These are phyloP conservation scores for Corticium candelabrum DNA, from an alignment of 37 sponge, comb jelly and placozoan genomes.

Conservation along the genomic window DNA sequence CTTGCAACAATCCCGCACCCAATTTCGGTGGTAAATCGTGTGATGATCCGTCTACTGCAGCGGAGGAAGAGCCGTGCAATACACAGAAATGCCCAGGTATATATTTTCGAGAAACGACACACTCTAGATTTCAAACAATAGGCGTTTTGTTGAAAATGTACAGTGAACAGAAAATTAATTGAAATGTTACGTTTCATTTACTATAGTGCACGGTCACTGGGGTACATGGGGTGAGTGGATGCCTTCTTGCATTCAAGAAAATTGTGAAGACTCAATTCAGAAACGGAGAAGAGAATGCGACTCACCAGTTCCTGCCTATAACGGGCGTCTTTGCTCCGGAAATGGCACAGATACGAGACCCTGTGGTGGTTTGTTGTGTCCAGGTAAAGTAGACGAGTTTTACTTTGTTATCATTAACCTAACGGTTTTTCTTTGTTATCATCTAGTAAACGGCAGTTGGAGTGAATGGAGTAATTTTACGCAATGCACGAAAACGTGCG, in stretches of 20 bases:
- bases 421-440: not conserved
- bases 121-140: not conserved
- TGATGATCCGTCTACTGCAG: too few species aligned
- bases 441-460: not conserved
- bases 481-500: not conserved
- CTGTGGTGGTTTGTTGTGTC: not conserved
- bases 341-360: not conserved
- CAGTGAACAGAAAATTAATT: too few species aligned
- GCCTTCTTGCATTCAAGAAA: not conserved
- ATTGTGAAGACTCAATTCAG: slow-evolving; percentile 9
- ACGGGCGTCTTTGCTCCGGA: not conserved
- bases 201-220: slow-evolving; percentile 14
- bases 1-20: not conserved
- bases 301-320: slow-evolving; percentile 3
- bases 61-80: not conserved
- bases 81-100: not conserved
- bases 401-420: not conserved
- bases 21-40: not conserved
- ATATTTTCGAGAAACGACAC: not conserved
- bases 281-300: slow-evolving; percentile 6
- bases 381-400: slow-evolving; percentile 6
- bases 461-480: not conserved
- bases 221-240: slow-evolving; percentile 15
- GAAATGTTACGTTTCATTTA: too few species aligned
- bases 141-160: not conserved